Percentiles rank a stretch among this genome's conserved stretches.
phyloP scores from a whole-genome alignment of 2,797 vertebrate genomes.

The Coregonus ussuriensis region DNA sequence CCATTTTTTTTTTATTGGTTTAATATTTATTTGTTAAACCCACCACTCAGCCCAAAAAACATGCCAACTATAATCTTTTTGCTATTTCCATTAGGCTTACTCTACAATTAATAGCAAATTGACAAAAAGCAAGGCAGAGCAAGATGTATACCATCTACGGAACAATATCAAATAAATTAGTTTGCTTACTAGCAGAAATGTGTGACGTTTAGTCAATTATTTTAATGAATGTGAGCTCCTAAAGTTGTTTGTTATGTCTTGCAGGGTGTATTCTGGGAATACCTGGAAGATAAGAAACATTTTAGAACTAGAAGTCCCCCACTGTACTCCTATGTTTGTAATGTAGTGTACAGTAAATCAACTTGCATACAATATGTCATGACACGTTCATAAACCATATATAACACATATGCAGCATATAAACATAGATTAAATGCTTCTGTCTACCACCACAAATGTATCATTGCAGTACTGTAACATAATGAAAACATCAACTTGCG shows the following conservation, averaged over 20 bases:
- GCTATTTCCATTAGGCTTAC: not conserved
- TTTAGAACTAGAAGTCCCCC: not conserved
- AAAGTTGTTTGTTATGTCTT: constrained; percentile 44
- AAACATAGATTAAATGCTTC: not conserved
- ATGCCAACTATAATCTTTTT: not conserved
- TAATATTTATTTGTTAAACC: no score
- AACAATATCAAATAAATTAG: not conserved
- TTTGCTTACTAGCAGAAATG: not conserved
- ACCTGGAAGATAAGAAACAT: not conserved
- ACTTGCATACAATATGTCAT: not conserved
- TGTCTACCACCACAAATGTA: not conserved
- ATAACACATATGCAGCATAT: not conserved
- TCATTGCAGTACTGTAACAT: not conserved
- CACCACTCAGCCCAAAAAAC: no score
- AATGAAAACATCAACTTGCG: not conserved
- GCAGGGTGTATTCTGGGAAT: constrained; percentile 16
- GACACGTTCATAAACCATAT: not conserved
- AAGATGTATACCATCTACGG: not conserved
- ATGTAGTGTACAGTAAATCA: not conserved
- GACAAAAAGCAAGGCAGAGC: not conserved
- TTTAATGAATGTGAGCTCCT: constrained; percentile 54
- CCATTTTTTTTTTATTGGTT: no score
- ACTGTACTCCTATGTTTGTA: not conserved
- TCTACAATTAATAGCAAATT: not conserved
- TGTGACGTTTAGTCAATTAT: constrained; percentile 54